Evolutionary conservation across 2,888 invertebrate species (phyloP), one percentile per base, ranked within the genome.

Genomic region (Acanthosoma haemorrhoidale): DNA sequence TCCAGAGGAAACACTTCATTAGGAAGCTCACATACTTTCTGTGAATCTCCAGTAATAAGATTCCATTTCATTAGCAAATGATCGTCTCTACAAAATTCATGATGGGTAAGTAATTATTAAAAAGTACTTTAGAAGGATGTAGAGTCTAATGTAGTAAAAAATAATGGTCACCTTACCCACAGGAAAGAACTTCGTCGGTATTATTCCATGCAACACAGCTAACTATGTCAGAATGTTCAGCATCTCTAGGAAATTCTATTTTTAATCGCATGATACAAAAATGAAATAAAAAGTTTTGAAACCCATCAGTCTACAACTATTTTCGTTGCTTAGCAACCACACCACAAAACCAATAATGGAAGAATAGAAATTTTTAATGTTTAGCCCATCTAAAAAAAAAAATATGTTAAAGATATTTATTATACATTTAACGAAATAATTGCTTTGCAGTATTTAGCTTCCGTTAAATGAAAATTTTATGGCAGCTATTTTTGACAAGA

Each of bases 171-270:
- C 21, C 81, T 80, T 80, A 92, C 94, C 92, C 91, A 77, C 91
- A 90, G 25, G 95, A 94, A 81, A 90, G 93, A 60, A 96, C 89
- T 80, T 97, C 96, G 80, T 97, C 96, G 31, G 92, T 88, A 76
- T 89, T 92, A 79, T 90, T 91, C 97, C 97, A 98, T 75, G 91
- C 91, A 13, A 95, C 89, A 79, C 95, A 94, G 72, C 92, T 90
- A 11, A 94, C 89, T n/a, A 91, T 86, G 76, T 90, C 90, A 72
- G 82, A 82, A 79, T 92, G 89, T 70, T 89, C 87, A 18, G 88
- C 86, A 76, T 88, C 90, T 77, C 89, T 89, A 75, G 88, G 87
- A 72, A 89, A 81, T 43, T 88, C 87, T 75, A 90, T 87, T 85
- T 94, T 92, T 74, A 94, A 84, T 80, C 90, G 87, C 94, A 94